A percentile compares a stretch with the other conserved stretches of the same genome.
Conservation (phyloP, 2,113 vertebrate species). For the Silurus asotus region DNA sequence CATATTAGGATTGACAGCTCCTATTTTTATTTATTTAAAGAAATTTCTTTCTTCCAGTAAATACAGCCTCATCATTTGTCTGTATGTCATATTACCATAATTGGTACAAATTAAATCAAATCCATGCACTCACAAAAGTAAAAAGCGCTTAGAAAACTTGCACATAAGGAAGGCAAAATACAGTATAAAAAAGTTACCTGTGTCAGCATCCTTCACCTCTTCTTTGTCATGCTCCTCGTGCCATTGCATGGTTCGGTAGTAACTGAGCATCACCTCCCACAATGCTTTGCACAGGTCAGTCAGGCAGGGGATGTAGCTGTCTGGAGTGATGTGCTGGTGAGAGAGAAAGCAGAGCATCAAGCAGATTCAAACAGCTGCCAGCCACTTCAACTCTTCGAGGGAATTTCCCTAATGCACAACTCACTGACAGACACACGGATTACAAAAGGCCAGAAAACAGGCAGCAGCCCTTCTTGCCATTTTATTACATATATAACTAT, state of each 20-base stretch:
- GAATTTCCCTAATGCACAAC: background rate
- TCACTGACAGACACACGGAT: background rate
- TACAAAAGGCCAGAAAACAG: background rate
- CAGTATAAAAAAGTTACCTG: constrained; percentile 71
- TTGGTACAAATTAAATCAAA: background rate
- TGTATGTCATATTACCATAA: background rate
- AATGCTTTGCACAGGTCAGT: constrained; percentile 96
- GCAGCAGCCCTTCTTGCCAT: background rate
- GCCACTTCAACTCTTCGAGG: background rate
- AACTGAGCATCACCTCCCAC: constrained; percentile 99
- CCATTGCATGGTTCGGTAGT: constrained; percentile 96
- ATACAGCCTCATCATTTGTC: background rate
- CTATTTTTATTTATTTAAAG: background rate
- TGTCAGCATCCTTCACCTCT: constrained; percentile 68
- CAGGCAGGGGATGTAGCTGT: constrained; percentile 98
- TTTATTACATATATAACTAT: background rate
- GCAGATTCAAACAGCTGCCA: constrained; percentile 2
- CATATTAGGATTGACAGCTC: background rate
- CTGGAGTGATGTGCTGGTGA: constrained; percentile 89
- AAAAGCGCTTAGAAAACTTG: background rate
- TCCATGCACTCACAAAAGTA: background rate
- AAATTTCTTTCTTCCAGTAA: background rate
- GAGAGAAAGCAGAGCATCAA: constrained; percentile 17
- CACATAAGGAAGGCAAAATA: background rate
- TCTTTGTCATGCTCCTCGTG: constrained; percentile 86